These are phyloP conservation scores for Triops cancriformis DNA, from an alignment of 1,140 invertebrate genomes.

Conservation along the genomic window DNA sequence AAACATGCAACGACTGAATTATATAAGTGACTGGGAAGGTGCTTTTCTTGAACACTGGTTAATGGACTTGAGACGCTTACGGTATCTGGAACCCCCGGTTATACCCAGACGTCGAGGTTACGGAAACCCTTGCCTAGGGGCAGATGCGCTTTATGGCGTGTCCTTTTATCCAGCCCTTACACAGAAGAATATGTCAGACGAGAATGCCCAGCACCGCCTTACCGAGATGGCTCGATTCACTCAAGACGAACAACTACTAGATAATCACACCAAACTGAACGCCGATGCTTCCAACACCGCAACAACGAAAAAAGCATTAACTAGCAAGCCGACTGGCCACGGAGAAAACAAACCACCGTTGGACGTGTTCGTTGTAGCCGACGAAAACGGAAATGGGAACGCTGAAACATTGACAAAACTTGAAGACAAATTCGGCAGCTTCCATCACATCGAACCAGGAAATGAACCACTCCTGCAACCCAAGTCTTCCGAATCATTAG, in stretches of 20 bases:
- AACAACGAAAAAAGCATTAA: background rate
- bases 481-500: background rate
- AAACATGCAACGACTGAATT: constrained; percentile 33
- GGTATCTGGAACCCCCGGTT: constrained; percentile 35
- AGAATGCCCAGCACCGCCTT: constrained; percentile 30
- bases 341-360: background rate
- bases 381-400: background rate
- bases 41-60: constrained; percentile 34
- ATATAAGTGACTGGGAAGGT: constrained; percentile 32
- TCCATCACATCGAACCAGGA: background rate
- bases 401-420: background rate
- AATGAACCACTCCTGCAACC: background rate
- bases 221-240: constrained; percentile 28
- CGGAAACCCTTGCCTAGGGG: constrained; percentile 35
- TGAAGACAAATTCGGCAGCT: constrained; percentile 15
- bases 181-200: constrained; percentile 29
- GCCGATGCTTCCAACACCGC: background rate
- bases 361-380: background rate
- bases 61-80: constrained; percentile 33
- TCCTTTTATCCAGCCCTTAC: constrained; percentile 34
- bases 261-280: background rate
- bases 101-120: constrained; percentile 33
- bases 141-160: constrained; percentile 36
- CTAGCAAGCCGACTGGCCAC: background rate
- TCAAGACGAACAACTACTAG: constrained; percentile 24